A percentile compares a stretch with the other conserved stretches of the same genome.
These are phyloP conservation scores for Thryonomys swinderianus DNA, from an alignment of 2,113 vertebrate genomes.

Conservation along the genomic window DNA sequence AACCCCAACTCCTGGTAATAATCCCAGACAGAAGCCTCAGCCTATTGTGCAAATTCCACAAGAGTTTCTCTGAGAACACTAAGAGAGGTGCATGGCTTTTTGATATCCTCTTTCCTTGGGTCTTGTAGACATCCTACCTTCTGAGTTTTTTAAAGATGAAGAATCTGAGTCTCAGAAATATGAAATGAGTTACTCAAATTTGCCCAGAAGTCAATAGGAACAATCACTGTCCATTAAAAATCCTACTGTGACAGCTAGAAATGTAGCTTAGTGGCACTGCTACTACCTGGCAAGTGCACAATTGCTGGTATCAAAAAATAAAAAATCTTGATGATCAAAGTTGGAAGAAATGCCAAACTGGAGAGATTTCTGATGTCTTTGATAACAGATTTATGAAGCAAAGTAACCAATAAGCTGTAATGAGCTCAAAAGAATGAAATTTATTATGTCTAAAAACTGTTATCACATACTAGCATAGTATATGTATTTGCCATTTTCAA, in stretches of 20 bases:
- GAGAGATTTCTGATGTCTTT: background rate
- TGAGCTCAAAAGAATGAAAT: background rate
- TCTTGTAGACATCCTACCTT: background rate
- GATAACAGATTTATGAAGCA: background rate
- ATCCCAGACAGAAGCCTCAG: background rate
- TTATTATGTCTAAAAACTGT: background rate
- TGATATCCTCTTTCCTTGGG: background rate
- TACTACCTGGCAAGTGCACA: too few relatives aligned
- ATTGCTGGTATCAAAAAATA: too few relatives aligned
- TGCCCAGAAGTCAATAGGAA: background rate
- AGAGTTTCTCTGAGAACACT: background rate
- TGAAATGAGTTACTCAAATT: background rate
- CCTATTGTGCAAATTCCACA: background rate
- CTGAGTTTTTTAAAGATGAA: background rate
- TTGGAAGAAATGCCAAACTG: background rate
- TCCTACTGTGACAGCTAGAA: background rate
- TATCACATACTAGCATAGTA: background rate
- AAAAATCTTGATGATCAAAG: background rate
- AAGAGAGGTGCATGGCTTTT: background rate
- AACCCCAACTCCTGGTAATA: background rate
- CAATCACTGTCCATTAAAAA: background rate
- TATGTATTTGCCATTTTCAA: constrained; percentile 18
- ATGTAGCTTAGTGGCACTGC: too few relatives aligned
- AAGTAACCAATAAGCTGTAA: background rate
- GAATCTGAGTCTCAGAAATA: background rate